Percentiles rank a stretch among this genome's conserved stretches.
phyloP scores from a whole-genome alignment of 1,140 invertebrate species.

The Subanguina moxae region DNA sequence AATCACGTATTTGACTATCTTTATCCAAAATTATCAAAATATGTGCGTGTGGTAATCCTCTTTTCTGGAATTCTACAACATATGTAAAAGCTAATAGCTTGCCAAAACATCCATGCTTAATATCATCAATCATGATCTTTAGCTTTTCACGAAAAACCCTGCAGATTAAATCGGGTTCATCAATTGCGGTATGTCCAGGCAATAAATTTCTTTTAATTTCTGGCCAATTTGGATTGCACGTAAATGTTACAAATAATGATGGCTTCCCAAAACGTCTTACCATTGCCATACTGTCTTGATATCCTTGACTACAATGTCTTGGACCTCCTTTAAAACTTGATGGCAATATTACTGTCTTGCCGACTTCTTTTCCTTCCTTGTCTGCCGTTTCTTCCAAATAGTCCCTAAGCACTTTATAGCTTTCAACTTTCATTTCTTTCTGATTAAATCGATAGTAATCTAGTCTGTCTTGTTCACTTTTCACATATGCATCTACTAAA shows the following conservation, averaged over 20 bases:
- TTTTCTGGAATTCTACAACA: slow-evolving; percentile 64
- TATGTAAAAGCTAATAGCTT: slow-evolving; percentile 36
- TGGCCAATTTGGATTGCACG: slow-evolving; percentile 63
- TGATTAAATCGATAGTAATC: slow-evolving; percentile 61
- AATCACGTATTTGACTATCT: slow-evolving; percentile 61
- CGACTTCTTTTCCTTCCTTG: slow-evolving; percentile 31
- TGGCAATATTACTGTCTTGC: slow-evolving; percentile 58
- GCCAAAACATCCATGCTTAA: slow-evolving; percentile 48
- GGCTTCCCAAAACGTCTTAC: slow-evolving; percentile 60
- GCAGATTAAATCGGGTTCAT: slow-evolving; percentile 61
- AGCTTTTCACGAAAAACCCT: slow-evolving; percentile 64
- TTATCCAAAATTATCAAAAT: slow-evolving; percentile 59
- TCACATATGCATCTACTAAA: slow-evolving; percentile 63
- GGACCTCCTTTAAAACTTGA: slow-evolving; percentile 52
- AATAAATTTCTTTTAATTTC: slow-evolving; percentile 59
- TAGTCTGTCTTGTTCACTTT: slow-evolving; percentile 62
- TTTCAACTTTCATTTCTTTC: slow-evolving; percentile 61
- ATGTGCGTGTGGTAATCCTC: slow-evolving; percentile 64
- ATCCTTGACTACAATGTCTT: slow-evolving; percentile 48
- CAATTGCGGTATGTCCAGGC: slow-evolving; percentile 43
- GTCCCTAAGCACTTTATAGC: slow-evolving; percentile 61
- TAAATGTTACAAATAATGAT: slow-evolving; percentile 63
- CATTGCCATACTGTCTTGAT: slow-evolving; percentile 60
- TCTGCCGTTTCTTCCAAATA: slow-evolving; percentile 34
- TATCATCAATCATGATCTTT: slow-evolving; percentile 60